Conservation (phyloP, 2,888 invertebrate genomes). For the Troglohyphantes excavatus region DNA sequence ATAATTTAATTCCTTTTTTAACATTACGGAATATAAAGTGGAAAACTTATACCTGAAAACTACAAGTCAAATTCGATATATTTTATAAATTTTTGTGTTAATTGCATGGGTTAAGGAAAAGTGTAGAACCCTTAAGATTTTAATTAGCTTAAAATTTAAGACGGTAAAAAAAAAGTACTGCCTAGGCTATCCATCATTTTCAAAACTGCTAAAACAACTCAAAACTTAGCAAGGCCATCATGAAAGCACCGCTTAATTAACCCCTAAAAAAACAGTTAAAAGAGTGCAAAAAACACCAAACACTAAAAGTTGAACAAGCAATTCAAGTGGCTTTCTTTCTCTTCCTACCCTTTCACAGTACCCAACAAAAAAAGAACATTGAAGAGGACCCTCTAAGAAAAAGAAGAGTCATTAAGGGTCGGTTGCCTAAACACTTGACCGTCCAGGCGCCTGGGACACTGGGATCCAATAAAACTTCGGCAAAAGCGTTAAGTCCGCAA, state of each 20-base stretch:
- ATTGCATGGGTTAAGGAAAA: too few relatives aligned
- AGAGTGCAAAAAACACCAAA: neutral
- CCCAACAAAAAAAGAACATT: neutral
- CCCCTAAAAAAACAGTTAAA: neutral
- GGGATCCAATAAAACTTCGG: neutral
- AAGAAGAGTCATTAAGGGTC: conserved; percentile 8
- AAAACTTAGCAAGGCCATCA: neutral
- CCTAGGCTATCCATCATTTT: too few relatives aligned
- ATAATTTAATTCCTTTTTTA: too few relatives aligned
- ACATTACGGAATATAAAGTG: too few relatives aligned
- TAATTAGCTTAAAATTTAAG: too few relatives aligned
- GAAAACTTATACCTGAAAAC: too few relatives aligned
- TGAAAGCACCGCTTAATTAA: too few relatives aligned
- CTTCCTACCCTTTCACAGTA: neutral
- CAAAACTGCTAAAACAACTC: neutral
- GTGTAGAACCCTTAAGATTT: too few relatives aligned
- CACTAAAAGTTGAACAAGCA: conserved; percentile 1
- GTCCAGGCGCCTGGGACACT: neutral
- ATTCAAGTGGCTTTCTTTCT: neutral
- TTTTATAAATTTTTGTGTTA: too few relatives aligned
- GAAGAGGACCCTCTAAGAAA: neutral
- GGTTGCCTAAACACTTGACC: conserved; percentile 38
- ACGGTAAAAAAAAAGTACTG: too few relatives aligned
- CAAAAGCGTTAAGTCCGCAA: neutral
- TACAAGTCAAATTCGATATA: too few relatives aligned